A percentile compares a stretch with the other conserved stretches of the same genome.
phyloP scores from a whole-genome alignment of 2,797 vertebrate species.

The Macroramphosus scolopax region DNA sequence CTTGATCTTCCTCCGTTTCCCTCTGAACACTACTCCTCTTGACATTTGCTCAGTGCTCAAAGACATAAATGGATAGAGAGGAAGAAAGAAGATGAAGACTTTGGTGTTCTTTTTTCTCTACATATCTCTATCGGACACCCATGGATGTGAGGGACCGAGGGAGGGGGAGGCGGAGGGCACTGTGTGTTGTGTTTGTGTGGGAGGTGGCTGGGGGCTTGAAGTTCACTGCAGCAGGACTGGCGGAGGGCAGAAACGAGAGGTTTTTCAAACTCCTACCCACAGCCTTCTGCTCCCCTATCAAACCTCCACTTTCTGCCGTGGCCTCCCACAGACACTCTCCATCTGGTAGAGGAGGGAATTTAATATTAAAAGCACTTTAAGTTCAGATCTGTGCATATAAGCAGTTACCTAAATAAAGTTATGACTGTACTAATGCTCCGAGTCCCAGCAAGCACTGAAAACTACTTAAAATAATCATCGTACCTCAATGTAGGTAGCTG shows the following conservation, averaged over 20 bases:
- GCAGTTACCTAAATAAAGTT: neutral
- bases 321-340: slow-evolving; percentile 53
- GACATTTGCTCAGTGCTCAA: slow-evolving; percentile 15
- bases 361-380: no score
- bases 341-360: slow-evolving; percentile 2
- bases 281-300: slow-evolving; percentile 40
- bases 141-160: slow-evolving; percentile 25
- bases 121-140: slow-evolving; percentile 16
- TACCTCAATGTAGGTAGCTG: neutral
- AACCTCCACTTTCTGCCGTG: slow-evolving; percentile 29
- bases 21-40: slow-evolving; percentile 20
- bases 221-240: slow-evolving; percentile 49
- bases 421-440: neutral
- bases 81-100: slow-evolving; percentile 2
- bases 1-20: no score
- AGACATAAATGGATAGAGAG: no score
- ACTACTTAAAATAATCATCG: neutral
- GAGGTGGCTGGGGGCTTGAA: slow-evolving; percentile 53
- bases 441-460: no score
- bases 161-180: slow-evolving; percentile 29
- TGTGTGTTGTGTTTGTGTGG: slow-evolving; percentile 52
- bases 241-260: slow-evolving; percentile 47
- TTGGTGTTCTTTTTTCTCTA: slow-evolving; percentile 13
- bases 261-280: slow-evolving; percentile 62
- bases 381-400: slow-evolving; percentile 4